phyloP scores from a whole-genome alignment of 2,113 vertebrate genomes.

The Lontra canadensis region DNA sequence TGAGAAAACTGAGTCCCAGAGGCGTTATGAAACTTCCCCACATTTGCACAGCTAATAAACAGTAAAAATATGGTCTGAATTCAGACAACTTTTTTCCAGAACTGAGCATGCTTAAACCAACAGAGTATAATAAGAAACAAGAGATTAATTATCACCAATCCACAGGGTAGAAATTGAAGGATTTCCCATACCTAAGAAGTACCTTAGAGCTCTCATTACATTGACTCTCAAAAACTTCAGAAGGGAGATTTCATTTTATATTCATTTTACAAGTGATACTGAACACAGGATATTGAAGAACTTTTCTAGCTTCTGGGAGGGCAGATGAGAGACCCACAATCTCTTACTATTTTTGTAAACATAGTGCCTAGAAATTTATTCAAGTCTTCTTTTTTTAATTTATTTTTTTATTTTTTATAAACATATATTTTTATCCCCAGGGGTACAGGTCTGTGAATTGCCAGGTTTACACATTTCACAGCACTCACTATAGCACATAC shows the following conservation, averaged over 20 bases:
- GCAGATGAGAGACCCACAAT: neutral
- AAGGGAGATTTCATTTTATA: neutral
- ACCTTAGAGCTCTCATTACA: neutral
- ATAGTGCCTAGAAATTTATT: neutral
- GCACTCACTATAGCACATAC: too few species aligned
- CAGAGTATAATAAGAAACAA: neutral
- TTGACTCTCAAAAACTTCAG: neutral
- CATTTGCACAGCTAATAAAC: neutral
- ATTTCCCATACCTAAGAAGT: neutral
- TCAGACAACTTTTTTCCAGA: neutral
- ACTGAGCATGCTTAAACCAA: neutral
- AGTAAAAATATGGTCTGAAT: neutral
- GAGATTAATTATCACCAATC: neutral
- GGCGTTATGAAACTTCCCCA: neutral
- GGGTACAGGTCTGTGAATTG: too few species aligned
- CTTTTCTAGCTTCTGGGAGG: neutral
- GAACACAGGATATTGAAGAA: neutral
- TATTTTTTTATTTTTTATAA: too few species aligned
- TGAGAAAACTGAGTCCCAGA: slow-evolving; percentile 2
- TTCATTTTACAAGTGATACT: neutral
- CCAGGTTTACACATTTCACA: too few species aligned
- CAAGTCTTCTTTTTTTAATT: neutral
- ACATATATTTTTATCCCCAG: too few species aligned
- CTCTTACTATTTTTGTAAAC: neutral
- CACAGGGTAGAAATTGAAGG: neutral